Conservation (phyloP, 2,797 vertebrate genomes). For the Pseudocheirus occidentalis region DNA sequence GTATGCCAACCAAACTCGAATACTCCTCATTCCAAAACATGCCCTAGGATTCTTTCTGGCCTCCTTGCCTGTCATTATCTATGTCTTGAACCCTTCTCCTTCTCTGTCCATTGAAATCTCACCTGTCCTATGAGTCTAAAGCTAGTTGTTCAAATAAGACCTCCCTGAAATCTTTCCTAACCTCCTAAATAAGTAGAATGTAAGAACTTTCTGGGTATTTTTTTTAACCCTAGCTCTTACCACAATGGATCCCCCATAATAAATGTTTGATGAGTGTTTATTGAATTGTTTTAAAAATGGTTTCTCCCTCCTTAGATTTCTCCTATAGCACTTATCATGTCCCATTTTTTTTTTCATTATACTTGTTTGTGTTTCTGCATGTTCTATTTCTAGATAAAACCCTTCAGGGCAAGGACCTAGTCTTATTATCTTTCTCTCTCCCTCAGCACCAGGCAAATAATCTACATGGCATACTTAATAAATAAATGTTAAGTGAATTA, state of each 20-base stretch:
- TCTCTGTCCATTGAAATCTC: neutral
- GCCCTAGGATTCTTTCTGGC: neutral
- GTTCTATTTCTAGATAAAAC: neutral
- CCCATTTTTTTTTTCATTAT: neutral
- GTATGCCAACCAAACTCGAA: neutral
- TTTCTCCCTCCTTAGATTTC: neutral
- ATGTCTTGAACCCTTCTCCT: neutral
- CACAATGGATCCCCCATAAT: neutral
- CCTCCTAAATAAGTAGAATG: neutral
- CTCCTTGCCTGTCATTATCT: neutral
- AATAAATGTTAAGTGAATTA: neutral
- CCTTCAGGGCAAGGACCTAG: neutral
- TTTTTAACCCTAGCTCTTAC: neutral
- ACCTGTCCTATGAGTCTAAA: neutral
- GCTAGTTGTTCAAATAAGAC: neutral
- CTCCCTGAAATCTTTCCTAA: neutral
- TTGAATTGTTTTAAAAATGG: neutral
- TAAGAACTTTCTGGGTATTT: neutral
- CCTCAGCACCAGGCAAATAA: neutral
- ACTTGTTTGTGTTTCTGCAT: neutral
- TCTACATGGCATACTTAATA: neutral
- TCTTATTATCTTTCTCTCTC: neutral
- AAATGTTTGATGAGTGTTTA: neutral
- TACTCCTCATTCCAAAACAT: neutral
- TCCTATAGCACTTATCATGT: neutral